Conservation (phyloP, 2,888 invertebrate species). For the Conistra vaccinii region DNA sequence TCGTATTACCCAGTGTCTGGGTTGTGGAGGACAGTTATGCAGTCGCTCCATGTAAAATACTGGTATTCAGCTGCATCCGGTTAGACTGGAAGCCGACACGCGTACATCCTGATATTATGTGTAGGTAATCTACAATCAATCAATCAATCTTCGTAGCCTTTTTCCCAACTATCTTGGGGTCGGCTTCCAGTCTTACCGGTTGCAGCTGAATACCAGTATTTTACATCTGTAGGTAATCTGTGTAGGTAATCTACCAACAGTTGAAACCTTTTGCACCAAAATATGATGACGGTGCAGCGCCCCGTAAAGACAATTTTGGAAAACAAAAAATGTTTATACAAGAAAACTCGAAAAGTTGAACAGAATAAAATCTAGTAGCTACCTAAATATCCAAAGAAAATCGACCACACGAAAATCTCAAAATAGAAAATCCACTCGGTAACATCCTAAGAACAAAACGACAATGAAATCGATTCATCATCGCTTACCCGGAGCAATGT, state of each 20-base stretch:
- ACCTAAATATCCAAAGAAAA: not conserved
- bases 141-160: too few species aligned
- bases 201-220: too few species aligned
- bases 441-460: constrained; percentile 16
- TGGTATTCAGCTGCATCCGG: too few species aligned
- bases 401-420: constrained; percentile 6
- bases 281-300: not conserved
- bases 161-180: too few species aligned
- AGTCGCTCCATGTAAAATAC: too few species aligned
- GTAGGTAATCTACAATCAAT: not conserved
- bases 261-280: not conserved
- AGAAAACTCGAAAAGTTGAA: not conserved
- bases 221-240: too few species aligned
- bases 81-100: too few species aligned
- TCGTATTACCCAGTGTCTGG: too few species aligned
- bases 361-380: not conserved
- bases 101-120: not conserved
- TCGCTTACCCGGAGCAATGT: constrained; percentile 25
- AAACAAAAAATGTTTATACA: not conserved
- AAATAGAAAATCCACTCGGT: constrained; percentile 22
- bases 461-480: constrained; percentile 46
- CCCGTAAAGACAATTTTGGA: not conserved
- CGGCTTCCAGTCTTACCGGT: too few species aligned
- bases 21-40: too few species aligned
- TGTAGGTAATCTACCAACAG: not conserved